phyloP scores from a whole-genome alignment of 2,113 vertebrate genomes.

The Zosterops lateralis region DNA sequence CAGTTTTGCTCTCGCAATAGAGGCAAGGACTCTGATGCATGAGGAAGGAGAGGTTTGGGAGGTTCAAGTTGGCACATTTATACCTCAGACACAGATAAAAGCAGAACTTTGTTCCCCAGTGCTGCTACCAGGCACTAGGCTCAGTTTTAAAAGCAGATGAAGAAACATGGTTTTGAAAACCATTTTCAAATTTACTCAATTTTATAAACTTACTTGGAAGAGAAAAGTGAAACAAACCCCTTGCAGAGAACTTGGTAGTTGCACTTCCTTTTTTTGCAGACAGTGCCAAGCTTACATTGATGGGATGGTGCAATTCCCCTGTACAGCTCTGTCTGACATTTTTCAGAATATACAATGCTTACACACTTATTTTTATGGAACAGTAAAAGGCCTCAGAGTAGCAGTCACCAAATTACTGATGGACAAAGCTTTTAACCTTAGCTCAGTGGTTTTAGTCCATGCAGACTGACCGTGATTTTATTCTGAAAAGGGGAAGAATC shows the following conservation, averaged over 20 bases:
- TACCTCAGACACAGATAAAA: not conserved
- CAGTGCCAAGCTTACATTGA: not conserved
- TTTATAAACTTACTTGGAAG: not conserved
- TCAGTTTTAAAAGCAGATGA: not conserved
- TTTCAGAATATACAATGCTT: not conserved
- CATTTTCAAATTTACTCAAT: not conserved
- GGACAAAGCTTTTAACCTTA: not conserved
- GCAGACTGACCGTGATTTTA: not conserved
- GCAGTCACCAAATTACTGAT: not conserved
- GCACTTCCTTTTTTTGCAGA: not conserved
- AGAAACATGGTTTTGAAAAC: not conserved
- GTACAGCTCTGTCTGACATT: not conserved
- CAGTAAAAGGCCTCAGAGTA: not conserved
- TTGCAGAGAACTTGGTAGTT: not conserved
- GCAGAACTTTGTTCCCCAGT: not conserved
- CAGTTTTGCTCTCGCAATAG: not conserved
- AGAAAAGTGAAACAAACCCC: slow-evolving; percentile 20
- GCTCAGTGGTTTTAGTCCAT: not conserved
- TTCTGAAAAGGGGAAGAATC: not conserved
- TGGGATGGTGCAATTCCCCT: not conserved
- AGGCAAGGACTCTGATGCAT: not conserved
- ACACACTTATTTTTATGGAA: not conserved
- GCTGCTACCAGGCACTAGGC: not conserved
- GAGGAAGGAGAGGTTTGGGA: not conserved
- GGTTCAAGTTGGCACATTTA: not conserved